Evolutionary conservation across 2,888 invertebrate genomes (phyloP), one percentile per base, ranked within the genome.

Genomic region (Aphelenchoides bicaudatus): DNA sequence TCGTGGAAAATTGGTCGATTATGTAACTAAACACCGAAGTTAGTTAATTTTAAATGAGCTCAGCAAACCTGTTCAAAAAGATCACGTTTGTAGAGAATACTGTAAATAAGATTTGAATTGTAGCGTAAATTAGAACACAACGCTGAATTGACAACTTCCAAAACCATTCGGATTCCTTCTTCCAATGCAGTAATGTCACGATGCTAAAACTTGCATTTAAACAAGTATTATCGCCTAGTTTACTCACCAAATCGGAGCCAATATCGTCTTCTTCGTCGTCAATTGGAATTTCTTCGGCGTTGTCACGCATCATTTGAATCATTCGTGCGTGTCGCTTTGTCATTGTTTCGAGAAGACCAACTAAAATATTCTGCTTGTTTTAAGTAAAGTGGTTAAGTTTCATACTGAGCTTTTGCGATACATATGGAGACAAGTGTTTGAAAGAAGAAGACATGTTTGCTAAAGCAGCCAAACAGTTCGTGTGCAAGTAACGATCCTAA

Each of bases 361-460:
- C n/a, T n/a, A n/a, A n/a, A n/a, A n/a, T n/a, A n/a, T n/a, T n/a
- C n/a, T n/a, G n/a, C n/a, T n/a, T n/a, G n/a, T n/a, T n/a, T n/a
- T n/a, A n/a, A n/a, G n/a, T n/a, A n/a, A n/a, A n/a, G n/a, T n/a
- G n/a, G n/a, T n/a, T n/a, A n/a, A n/a, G n/a, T n/a, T n/a, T n/a
- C n/a, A n/a, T n/a, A n/a, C n/a, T 86, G 61, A 98, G 82, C 73
- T 92, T 85, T 81, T 98, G 96, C 56, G 93, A 89, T 6, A 94
- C 96, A 79, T 93, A 92, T 0, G 94, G 91, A 81, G 94, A 92
- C 21, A 98, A 83, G 58, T 89, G 86, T 73, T 89, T 86, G 80
- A 96, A 96, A 82, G 87, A 82, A 75, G 87, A 87, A 34, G 94
- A 94, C 96, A 98, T 96, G 76, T 98, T 98, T 16, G 98, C 96